Base-by-base conservation (phyloP, 64 coral and sea anemone genomes). In the Pocillopora verrucosa region DNA sequence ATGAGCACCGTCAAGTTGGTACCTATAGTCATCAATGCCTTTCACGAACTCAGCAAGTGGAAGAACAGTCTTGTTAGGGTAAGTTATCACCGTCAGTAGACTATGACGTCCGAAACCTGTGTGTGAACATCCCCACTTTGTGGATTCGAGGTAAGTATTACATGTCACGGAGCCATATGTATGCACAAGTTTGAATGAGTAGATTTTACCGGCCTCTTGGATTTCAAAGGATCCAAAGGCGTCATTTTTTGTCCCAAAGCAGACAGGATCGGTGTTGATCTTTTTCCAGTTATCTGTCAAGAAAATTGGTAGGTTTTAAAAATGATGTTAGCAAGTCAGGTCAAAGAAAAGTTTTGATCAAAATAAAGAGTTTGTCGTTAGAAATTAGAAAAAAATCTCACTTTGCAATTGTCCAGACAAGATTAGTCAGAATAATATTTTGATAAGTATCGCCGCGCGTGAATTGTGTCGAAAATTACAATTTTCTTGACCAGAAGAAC, bases 251-350 rank as follows among this genome's bases (percentile, higher is more conserved):
- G 20, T 26, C n/a, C 22, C 3, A 73, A 73, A 73, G 30, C 73
- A 75, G 34, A 75, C 73, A 35, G 73, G 73, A 14, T 36, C 34
- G 11, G 11, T 11, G 34, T 75, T 75, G 30, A 75, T 36, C 30
- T 75, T 75, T 75, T 34, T 75, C 73, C 73, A 75, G 73, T 75
- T 75, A 26, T 75, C 73, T 75, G 73, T 36, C 15, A 75, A 75
- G 10, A 34, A 75, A 12, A 36, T 75, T 13, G 26, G 36, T 75
- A 13, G 61, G 61, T 12, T 62, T 62, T 10, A 45, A 45, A 45
- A 6, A 45, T 45, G 6, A 6, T 45, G 41, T 45, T 45, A 45
- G 6, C 59, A 60, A n/a, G n/a, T n/a, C n/a, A 45, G 41, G 41
- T 45, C 2, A 3, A 3, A 45, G n/a, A n/a, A n/a, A n/a, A n/a